phyloP scores from a whole-genome alignment of 2,113 vertebrate species.

The Grantiella picta region DNA sequence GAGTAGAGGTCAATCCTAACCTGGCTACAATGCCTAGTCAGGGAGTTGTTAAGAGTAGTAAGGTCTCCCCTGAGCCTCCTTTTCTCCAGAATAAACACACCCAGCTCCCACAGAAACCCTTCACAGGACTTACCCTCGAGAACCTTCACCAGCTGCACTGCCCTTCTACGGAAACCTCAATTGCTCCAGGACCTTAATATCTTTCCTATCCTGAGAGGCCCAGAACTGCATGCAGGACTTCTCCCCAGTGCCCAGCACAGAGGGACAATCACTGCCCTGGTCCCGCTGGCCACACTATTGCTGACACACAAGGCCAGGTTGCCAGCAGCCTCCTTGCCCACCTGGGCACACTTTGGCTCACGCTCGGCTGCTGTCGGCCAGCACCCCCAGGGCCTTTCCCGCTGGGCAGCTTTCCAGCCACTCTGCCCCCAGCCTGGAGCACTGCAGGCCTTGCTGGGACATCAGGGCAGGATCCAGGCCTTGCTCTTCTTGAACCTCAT shows the following conservation, averaged over 20 bases:
- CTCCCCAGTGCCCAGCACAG: background rate
- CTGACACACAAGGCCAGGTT: background rate
- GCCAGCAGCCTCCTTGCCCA: too few relatives aligned
- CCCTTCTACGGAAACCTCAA: background rate
- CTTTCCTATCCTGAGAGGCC: background rate
- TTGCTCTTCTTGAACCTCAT: too few relatives aligned
- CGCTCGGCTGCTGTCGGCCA: accelerated
- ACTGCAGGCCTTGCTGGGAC: too few relatives aligned
- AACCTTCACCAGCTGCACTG: background rate
- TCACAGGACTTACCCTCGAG: background rate
- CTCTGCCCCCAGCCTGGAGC: too few relatives aligned
- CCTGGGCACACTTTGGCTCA: accelerated
- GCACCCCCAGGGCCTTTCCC: background rate
- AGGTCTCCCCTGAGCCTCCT: background rate
- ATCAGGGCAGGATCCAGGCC: too few relatives aligned
- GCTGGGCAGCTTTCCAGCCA: too few relatives aligned
- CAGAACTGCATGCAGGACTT: background rate
- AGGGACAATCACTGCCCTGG: accelerated
- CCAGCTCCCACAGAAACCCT: background rate
- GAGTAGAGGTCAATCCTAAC: background rate
- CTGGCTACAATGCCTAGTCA: background rate
- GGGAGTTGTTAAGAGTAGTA: background rate
- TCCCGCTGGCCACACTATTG: too few relatives aligned
- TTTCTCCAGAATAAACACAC: background rate
- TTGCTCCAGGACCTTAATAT: too few relatives aligned